Base-by-base conservation (phyloP, 2,888 invertebrate species). In the Drosophila atripex region DNA sequence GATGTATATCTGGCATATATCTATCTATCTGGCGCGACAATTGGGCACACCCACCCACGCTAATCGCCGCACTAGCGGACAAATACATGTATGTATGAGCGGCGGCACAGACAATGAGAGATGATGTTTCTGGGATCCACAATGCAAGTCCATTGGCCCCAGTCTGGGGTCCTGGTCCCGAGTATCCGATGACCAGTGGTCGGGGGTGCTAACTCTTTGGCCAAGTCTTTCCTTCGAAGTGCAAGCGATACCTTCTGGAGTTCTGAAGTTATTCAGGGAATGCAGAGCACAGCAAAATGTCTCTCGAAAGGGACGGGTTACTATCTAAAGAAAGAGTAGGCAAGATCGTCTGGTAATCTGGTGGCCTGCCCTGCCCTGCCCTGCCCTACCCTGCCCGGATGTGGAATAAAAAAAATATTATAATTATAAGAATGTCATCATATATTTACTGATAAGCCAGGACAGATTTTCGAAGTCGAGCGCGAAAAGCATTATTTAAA, bases 11-110 rank as follows among this genome's bases (percentile, higher is more conserved):
- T 50, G 9, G 11, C 49, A 45, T 38, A 57, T 50, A 51, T 28
- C 28, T 25, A 45, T 66, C 65, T 43, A 70, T 45, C 52, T 71
- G 58, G 35, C 43, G 65, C 75, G 68, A 73, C 87, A 80, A 80
- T 80, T 80, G 88, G 71, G 71, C 77, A 71, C 65, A 79, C 58
- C 73, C 85, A 64, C 80, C 80, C 80, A 80, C 80, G 75, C 87
- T 66, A 49, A 72, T 72, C 73, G 53, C 54, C 49, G 21, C n/a
- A 28, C 28, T 14, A 21, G 50, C 43, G 21, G 25, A 51, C 38
- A 59, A n/a, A n/a, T n/a, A n/a, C n/a, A n/a, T n/a, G 16, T 5
- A n/a, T 23, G 21, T 14, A 39, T 2, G 18, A 16, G 21, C n/a
- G n/a, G 21, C 30, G 21, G 11, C 11, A 12, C 2, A 43, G 9